Evolutionary conservation across 1,140 invertebrate species (phyloP).

Genomic region (Mamestra configurata): DNA sequence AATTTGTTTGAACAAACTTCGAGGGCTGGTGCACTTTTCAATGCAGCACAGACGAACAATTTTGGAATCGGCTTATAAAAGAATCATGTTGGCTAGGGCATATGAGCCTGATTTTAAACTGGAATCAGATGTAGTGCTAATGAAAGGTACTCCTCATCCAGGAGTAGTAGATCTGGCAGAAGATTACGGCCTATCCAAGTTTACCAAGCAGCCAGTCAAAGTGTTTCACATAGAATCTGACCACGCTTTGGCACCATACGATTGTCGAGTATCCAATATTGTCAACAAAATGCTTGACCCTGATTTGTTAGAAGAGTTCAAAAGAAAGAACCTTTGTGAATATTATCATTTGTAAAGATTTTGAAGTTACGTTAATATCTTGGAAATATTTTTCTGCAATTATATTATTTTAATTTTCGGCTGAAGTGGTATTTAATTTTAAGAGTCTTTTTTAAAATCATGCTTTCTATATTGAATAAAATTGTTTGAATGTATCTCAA

Average conservation of each 20-base stretch:
- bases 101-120: conserved; percentile 55
- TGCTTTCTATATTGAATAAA: too few species aligned
- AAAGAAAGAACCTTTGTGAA: neutral
- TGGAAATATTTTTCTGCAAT: too few species aligned
- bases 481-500: too few species aligned
- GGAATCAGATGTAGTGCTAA: conserved; percentile 55
- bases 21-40: conserved; percentile 32
- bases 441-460: too few species aligned
- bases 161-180: neutral
- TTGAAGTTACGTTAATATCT: too few species aligned
- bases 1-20: conserved; percentile 20
- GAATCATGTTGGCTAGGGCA: conserved; percentile 48
- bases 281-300: neutral
- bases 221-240: conserved; percentile 43
- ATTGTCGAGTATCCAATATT: conserved; percentile 49
- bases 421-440: too few species aligned
- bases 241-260: conserved; percentile 38
- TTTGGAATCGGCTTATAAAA: conserved; percentile 49
- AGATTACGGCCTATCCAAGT: conserved; percentile 54
- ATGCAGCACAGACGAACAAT: neutral
- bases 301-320: neutral
- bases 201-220: conserved; percentile 46
- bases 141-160: conserved; percentile 52
- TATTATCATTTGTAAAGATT: too few species aligned
- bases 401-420: too few species aligned